Conservation (phyloP, 2,888 invertebrate species). For the Andrena minutula region DNA sequence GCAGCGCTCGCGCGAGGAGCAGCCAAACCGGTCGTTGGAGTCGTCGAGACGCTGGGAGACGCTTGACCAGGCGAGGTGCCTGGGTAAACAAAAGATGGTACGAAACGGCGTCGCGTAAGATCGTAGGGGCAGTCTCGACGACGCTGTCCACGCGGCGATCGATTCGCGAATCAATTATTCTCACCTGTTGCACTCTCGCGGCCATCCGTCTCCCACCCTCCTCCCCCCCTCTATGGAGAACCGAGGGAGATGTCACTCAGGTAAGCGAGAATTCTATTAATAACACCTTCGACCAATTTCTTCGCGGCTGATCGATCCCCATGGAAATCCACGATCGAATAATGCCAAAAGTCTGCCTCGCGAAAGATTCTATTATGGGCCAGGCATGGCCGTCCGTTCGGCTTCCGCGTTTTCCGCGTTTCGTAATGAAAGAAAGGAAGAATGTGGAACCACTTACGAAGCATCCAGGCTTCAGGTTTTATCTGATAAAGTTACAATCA, state of each 20-base stretch:
- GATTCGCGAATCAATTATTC: slow-evolving; percentile 18
- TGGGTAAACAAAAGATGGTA: slow-evolving; percentile 59
- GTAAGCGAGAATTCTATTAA: slow-evolving; percentile 27
- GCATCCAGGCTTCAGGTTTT: background rate
- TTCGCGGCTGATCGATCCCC: background rate
- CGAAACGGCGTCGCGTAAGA: slow-evolving; percentile 9
- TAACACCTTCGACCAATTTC: background rate
- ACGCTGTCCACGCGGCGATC: slow-evolving; percentile 14
- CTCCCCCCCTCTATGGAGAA: background rate
- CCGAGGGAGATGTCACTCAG: slow-evolving; percentile 35
- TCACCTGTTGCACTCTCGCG: slow-evolving; percentile 33
- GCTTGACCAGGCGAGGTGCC: slow-evolving; percentile 19
- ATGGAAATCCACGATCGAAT: too few relatives aligned
- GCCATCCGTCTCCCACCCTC: background rate
- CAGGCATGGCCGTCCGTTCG: too few relatives aligned
- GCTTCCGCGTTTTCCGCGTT: background rate
- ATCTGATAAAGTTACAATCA: background rate
- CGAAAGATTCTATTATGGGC: too few relatives aligned
- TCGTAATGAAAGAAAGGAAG: background rate
- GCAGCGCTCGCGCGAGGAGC: slow-evolving; percentile 40
- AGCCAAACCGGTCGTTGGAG: slow-evolving; percentile 55
- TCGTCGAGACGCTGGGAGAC: slow-evolving; percentile 34
- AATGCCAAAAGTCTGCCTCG: too few relatives aligned
- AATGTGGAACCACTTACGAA: background rate
- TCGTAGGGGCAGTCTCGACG: slow-evolving; percentile 8